Conservation (phyloP, 2,113 vertebrate genomes). For the Corapipo altera region DNA sequence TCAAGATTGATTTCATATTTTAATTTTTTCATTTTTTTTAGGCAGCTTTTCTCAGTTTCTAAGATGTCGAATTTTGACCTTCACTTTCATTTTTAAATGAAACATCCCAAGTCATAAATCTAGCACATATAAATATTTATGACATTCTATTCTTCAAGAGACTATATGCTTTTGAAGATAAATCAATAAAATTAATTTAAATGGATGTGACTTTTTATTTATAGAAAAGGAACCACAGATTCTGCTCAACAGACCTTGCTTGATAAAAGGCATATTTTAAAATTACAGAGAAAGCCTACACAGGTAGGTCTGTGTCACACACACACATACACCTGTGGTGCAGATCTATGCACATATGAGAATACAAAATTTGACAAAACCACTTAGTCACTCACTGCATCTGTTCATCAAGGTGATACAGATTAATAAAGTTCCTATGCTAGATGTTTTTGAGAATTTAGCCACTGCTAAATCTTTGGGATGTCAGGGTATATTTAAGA, state of each 20-base stretch:
- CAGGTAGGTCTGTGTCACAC: not conserved
- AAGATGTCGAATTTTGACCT: not conserved
- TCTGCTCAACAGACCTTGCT: not conserved
- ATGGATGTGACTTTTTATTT: not conserved
- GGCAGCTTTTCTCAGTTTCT: not conserved
- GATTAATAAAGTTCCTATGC: not conserved
- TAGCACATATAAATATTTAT: not conserved
- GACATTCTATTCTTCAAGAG: not conserved
- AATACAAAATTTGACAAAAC: not conserved
- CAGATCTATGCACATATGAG: no score
- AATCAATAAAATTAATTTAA: not conserved
- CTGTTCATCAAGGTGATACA: not conserved
- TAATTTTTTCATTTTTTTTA: not conserved
- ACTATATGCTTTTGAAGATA: not conserved
- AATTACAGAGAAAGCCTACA: not conserved
- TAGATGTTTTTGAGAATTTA: not conserved
- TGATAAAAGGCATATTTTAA: not conserved
- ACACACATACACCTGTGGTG: fast-evolving
- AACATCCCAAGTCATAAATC: not conserved
- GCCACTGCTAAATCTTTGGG: not conserved
- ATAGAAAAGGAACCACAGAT: not conserved
- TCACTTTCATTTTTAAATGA: not conserved
- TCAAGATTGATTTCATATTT: not conserved
- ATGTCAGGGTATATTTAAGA: not conserved
- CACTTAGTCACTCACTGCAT: fast-evolving